A percentile compares a stretch with the other conserved stretches of the same genome.
Evolutionary conservation across 2,797 vertebrate species (phyloP).

Genomic region (Pangasius sanitwongsei): DNA sequence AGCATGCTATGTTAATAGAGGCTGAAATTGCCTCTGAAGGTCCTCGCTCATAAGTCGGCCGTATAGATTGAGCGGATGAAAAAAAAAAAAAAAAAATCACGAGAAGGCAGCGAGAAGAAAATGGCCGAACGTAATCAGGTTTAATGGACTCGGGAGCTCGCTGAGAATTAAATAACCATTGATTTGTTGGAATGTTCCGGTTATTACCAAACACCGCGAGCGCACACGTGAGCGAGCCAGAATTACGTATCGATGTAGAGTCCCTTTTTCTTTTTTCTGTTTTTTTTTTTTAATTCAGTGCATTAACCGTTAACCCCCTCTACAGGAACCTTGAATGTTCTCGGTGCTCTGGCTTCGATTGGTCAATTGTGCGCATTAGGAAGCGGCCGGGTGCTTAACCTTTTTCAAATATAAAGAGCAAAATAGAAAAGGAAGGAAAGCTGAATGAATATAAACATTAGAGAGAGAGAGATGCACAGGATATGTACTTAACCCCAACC

Average conservation of each 20-base stretch:
- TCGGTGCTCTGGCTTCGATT: constrained; percentile 53
- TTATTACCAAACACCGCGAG: constrained; percentile 89
- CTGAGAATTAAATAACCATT: constrained; percentile 95
- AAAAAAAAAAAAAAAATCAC: constrained; percentile 74
- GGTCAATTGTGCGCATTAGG: constrained; percentile 53
- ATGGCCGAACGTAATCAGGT: constrained; percentile 91
- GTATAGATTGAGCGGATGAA: constrained; percentile 84
- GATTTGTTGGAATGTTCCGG: constrained; percentile 89
- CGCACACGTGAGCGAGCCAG: constrained; percentile 80
- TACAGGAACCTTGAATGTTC: constrained; percentile 57
- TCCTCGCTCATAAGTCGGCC: constrained; percentile 91
- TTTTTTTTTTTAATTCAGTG: constrained; percentile 61
- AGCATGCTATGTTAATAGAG: constrained; percentile 86
- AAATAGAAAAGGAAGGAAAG: constrained; percentile 10
- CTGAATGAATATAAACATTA: no score
- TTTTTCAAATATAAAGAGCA: not conserved
- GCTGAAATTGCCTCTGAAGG: constrained; percentile 90
- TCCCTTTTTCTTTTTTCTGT: constrained; percentile 63
- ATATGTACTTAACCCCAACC: not conserved
- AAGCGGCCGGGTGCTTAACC: constrained; percentile 48
- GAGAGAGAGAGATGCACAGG: no score
- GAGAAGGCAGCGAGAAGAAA: constrained; percentile 80
- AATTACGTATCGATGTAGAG: constrained; percentile 78
- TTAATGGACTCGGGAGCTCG: constrained; percentile 90
- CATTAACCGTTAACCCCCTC: constrained; percentile 50